These are phyloP conservation scores for Nineta flava DNA, from an alignment of 2,888 invertebrate genomes.

Conservation along the genomic window DNA sequence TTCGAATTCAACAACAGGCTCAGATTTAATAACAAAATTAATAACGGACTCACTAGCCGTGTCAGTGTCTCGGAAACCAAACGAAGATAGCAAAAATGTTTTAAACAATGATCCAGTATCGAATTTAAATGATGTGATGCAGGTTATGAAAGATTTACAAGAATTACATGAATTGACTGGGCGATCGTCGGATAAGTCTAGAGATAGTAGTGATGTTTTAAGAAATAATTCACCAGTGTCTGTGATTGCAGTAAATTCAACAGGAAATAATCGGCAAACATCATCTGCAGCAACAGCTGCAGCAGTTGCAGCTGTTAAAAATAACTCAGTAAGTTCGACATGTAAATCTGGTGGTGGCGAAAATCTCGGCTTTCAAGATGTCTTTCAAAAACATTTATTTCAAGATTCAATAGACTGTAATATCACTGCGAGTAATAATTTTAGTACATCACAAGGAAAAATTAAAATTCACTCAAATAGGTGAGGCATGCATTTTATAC, in stretches of 20 bases:
- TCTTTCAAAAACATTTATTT: constrained; percentile 26
- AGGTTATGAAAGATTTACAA: constrained; percentile 31
- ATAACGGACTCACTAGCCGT: neutral
- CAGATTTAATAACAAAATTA: constrained; percentile 1
- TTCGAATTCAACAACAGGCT: neutral
- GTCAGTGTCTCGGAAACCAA: neutral
- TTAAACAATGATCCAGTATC: neutral
- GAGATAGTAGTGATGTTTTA: constrained; percentile 13
- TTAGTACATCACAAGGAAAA: constrained; percentile 2
- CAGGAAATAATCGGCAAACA: constrained; percentile 13
- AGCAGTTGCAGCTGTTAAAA: constrained; percentile 6
- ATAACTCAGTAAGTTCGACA: constrained; percentile 11
- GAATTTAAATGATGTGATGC: constrained; percentile 26
- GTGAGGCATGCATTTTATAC: neutral
- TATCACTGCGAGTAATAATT: constrained; percentile 3
- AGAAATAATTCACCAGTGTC: constrained; percentile 22
- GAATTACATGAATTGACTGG: constrained; percentile 28
- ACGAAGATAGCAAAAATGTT: neutral
- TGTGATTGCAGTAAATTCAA: constrained; percentile 24
- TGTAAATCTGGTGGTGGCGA: constrained; percentile 5
- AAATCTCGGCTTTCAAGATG: constrained; percentile 23
- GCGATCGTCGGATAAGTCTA: constrained; percentile 19
- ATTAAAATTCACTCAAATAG: constrained; percentile 2
- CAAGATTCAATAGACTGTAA: constrained; percentile 12
- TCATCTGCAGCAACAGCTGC: constrained; percentile 3